Percentiles rank a stretch among this genome's conserved stretches.
These are phyloP conservation scores for Sinocyclocheilus anophthalmus DNA, from an alignment of 2,113 vertebrate species.

Conservation along the genomic window DNA sequence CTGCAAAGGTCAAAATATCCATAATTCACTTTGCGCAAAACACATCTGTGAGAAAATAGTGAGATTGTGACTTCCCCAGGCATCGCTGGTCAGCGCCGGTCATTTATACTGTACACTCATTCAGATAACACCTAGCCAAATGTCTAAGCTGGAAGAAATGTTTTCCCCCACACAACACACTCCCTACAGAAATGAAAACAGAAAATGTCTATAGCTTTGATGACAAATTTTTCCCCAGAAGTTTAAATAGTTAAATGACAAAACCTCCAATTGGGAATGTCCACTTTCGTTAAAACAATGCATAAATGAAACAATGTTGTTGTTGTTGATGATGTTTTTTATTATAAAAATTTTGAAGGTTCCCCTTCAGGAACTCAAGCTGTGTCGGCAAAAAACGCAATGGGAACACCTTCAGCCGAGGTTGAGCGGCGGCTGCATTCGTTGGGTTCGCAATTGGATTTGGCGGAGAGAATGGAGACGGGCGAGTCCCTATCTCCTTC, in stretches of 20 bases:
- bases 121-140: not conserved
- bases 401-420: too few species aligned
- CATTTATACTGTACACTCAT: constrained; percentile 30
- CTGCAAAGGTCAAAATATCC: constrained; percentile 56
- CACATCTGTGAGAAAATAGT: constrained; percentile 34
- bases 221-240: not conserved
- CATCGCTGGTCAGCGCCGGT: not conserved
- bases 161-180: constrained; percentile 9
- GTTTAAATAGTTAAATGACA: not conserved
- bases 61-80: constrained; percentile 20
- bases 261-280: not conserved
- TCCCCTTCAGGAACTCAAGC: too few species aligned
- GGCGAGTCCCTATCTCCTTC: too few species aligned
- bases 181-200: not conserved
- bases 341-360: too few species aligned
- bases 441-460: too few species aligned
- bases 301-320: too few species aligned
- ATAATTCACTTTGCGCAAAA: constrained; percentile 48
- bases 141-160: constrained; percentile 19
- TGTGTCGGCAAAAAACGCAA: too few species aligned
- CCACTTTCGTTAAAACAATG: too few species aligned
- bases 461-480: too few species aligned
- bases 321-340: too few species aligned
- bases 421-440: too few species aligned
- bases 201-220: not conserved